Percentiles rank a stretch among this genome's conserved stretches.
These are phyloP conservation scores for Dryadula phaetusa DNA, from an alignment of 2,888 invertebrate species.

Conservation along the genomic window DNA sequence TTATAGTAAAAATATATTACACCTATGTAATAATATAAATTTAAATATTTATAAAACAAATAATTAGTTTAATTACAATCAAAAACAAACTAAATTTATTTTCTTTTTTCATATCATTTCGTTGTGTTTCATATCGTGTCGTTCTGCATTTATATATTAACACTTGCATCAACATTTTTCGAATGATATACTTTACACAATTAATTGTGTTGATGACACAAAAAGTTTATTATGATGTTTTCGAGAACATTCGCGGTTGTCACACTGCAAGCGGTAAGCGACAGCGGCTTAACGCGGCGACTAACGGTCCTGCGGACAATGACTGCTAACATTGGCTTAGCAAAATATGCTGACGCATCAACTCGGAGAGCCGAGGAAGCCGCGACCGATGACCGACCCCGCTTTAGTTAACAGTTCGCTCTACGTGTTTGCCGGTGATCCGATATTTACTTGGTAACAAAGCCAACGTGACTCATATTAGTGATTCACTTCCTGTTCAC, in stretches of 20 bases:
- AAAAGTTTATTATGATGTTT: conserved; percentile 12
- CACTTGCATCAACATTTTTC: not conserved
- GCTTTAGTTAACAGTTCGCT: conserved; percentile 54
- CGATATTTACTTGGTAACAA: conserved; percentile 69
- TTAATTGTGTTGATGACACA: not conserved
- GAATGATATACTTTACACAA: not conserved
- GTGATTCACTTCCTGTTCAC: conserved; percentile 71
- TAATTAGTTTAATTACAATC: not conserved
- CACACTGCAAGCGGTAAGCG: conserved; percentile 24
- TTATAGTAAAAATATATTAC: too few relatives aligned
- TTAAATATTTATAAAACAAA: not conserved
- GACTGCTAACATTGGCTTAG: conserved; percentile 63
- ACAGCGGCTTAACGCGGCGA: conserved; percentile 50
- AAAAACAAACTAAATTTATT: not conserved
- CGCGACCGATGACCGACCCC: conserved; percentile 49
- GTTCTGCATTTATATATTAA: not conserved
- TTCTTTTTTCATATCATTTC: too few relatives aligned
- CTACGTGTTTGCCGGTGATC: conserved; percentile 59
- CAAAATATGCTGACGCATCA: conserved; percentile 75
- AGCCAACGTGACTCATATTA: conserved; percentile 54
- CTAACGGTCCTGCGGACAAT: conserved; percentile 77
- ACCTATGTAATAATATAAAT: too few relatives aligned
- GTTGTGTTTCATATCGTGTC: too few relatives aligned
- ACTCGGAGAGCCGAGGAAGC: conserved; percentile 61
- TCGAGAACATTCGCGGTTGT: conserved; percentile 30